A percentile compares a stretch with the other conserved stretches of the same genome.
Conservation (phyloP, 2,797 vertebrate genomes). For the Xyrichtys novacula region DNA sequence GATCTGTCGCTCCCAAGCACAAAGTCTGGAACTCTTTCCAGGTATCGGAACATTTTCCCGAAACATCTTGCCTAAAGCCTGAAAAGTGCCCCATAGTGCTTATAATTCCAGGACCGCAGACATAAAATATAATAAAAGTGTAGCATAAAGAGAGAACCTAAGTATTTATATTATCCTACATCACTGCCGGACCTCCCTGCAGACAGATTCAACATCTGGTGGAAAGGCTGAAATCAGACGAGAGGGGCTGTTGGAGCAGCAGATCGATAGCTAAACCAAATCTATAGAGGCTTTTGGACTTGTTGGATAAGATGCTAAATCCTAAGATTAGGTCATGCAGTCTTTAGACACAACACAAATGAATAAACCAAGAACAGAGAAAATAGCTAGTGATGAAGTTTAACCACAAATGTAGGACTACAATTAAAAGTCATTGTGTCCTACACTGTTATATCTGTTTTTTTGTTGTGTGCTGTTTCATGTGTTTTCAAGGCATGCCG, state of each 20-base stretch:
- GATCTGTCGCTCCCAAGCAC: conserved; percentile 38
- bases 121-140: not conserved
- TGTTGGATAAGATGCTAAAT: not conserved
- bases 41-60: conserved; percentile 28
- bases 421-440: too few species aligned
- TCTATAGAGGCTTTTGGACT: not conserved
- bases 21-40: conserved; percentile 38
- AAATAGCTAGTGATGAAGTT: too few species aligned
- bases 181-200: not conserved
- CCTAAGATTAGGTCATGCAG: too few species aligned
- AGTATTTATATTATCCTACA: not conserved
- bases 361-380: too few species aligned
- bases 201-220: not conserved
- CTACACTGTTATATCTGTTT: too few species aligned
- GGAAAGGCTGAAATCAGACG: not conserved
- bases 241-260: not conserved
- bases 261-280: not conserved
- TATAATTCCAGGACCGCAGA: not conserved
- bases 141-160: not conserved
- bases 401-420: too few species aligned
- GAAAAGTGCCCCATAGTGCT: conserved; percentile 3
- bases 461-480: too few species aligned
- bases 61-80: conserved; percentile 1
- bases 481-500: too few species aligned
- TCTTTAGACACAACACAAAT: too few species aligned